A percentile compares a stretch with the other conserved stretches of the same genome.
Evolutionary conservation across 2,797 vertebrate species (phyloP).

Genomic region (Synaphobranchus kaupii): DNA sequence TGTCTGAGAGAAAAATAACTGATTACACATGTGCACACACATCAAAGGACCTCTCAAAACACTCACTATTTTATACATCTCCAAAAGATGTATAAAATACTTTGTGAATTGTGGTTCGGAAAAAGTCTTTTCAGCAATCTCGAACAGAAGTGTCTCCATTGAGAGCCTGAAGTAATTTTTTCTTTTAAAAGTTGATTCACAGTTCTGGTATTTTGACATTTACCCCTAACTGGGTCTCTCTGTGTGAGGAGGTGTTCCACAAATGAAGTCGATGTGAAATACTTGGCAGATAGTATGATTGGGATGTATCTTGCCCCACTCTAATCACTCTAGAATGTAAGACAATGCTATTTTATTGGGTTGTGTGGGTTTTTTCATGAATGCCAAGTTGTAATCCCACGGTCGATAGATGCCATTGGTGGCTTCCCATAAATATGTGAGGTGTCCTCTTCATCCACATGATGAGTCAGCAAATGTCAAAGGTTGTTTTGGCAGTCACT

Average conservation of each 20-base stretch:
- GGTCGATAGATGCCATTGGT: constrained; percentile 39
- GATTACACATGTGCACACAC: neutral
- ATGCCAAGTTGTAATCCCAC: neutral
- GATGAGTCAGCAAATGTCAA: constrained; percentile 52
- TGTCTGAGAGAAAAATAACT: neutral
- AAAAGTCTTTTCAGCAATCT: neutral
- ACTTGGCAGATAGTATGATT: neutral
- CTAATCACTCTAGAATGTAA: neutral
- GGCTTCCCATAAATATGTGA: constrained; percentile 51
- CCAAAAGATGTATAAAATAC: neutral
- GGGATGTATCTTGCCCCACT: neutral
- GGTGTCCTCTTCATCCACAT: constrained; percentile 8
- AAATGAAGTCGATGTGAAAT: neutral
- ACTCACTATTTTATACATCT: neutral
- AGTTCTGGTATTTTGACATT: neutral
- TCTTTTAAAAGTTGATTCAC: neutral
- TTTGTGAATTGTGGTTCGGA: neutral
- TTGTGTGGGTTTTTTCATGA: constrained; percentile 38
- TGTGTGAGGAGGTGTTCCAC: neutral
- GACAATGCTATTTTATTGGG: neutral
- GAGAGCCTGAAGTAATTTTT: neutral
- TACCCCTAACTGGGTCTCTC: neutral
- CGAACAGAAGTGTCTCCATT: neutral
- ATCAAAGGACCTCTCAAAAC: neutral
- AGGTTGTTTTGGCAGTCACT: constrained; percentile 21